phyloP scores from a whole-genome alignment of 2,888 invertebrate species.

The Cyclophora albipunctata region DNA sequence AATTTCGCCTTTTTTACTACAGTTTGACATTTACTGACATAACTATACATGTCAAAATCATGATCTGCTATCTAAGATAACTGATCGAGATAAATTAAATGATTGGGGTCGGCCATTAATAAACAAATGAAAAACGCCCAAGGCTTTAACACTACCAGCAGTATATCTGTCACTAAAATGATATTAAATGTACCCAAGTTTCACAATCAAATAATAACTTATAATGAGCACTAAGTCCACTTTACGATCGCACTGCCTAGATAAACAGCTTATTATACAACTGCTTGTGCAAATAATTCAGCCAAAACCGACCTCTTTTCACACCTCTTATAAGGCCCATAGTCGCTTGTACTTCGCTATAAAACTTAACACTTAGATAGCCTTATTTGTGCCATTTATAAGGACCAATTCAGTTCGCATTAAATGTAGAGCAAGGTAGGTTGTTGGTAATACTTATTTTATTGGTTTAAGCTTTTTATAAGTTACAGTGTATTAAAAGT shows the following conservation, averaged over 20 bases:
- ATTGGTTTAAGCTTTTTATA: neutral
- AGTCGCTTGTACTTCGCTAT: no score
- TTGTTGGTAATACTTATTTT: conserved; percentile 9
- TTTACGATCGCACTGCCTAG: conserved; percentile 21
- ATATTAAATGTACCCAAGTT: conserved; percentile 53
- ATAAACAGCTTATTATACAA: conserved; percentile 11
- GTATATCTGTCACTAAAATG: conserved; percentile 62
- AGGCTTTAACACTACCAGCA: conserved; percentile 7
- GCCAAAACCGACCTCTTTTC: conserved; percentile 1
- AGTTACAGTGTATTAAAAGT: no score
- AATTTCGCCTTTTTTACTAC: no score
- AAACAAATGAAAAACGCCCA: no score
- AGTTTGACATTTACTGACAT: no score
- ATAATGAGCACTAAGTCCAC: conserved; percentile 37
- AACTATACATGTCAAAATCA: no score
- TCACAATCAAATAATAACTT: conserved; percentile 52
- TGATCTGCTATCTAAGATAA: no score
- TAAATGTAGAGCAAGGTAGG: neutral
- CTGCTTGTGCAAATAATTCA: conserved; percentile 12
- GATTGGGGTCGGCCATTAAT: no score
- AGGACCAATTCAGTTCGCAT: no score
- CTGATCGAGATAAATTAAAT: no score
- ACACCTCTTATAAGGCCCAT: no score
- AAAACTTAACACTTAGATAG: no score
- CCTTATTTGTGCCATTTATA: neutral